Conservation (phyloP, 2,113 vertebrate genomes). For the Lophochroa leadbeateri region DNA sequence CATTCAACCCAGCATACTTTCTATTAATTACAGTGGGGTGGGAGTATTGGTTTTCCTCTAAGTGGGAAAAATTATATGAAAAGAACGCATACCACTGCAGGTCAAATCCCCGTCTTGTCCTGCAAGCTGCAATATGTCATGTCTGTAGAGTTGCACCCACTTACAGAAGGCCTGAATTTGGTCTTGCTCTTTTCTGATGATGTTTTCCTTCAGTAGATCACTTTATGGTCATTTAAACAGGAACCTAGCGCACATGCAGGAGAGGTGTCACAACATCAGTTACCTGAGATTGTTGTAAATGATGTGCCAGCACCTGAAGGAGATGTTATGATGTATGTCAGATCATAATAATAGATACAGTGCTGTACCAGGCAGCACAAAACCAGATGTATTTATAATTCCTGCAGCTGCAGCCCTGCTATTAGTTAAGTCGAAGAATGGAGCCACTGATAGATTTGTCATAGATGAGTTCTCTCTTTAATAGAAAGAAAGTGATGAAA, state of each 20-base stretch:
- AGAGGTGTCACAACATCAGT: slow-evolving; percentile 61
- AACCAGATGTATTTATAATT: slow-evolving; percentile 79
- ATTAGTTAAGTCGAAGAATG: slow-evolving; percentile 68
- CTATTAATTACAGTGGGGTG: not conserved
- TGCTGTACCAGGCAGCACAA: slow-evolving; percentile 67
- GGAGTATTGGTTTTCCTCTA: slow-evolving; percentile 12
- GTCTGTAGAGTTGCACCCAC: not conserved
- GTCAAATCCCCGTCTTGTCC: not conserved
- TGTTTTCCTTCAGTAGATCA: slow-evolving; percentile 50
- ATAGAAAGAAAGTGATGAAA: slow-evolving; percentile 50
- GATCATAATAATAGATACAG: slow-evolving; percentile 73
- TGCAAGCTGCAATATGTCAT: not conserved
- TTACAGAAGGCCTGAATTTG: slow-evolving; percentile 50
- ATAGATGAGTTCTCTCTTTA: slow-evolving; percentile 49
- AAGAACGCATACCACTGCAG: not conserved
- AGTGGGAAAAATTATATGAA: slow-evolving; percentile 3
- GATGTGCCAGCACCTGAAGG: slow-evolving; percentile 72
- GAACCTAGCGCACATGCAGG: slow-evolving; percentile 18
- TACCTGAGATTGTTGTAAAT: slow-evolving; percentile 72
- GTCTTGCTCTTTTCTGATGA: slow-evolving; percentile 14
- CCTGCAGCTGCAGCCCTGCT: slow-evolving; percentile 72
- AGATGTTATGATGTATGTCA: slow-evolving; percentile 71
- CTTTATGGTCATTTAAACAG: slow-evolving; percentile 52
- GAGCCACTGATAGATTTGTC: slow-evolving; percentile 53
- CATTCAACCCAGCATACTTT: not conserved